Percentiles rank a stretch among this genome's conserved stretches.
Evolutionary conservation across 2,888 invertebrate species (phyloP).

Genomic region (Parapristionchus giblindavisi): DNA sequence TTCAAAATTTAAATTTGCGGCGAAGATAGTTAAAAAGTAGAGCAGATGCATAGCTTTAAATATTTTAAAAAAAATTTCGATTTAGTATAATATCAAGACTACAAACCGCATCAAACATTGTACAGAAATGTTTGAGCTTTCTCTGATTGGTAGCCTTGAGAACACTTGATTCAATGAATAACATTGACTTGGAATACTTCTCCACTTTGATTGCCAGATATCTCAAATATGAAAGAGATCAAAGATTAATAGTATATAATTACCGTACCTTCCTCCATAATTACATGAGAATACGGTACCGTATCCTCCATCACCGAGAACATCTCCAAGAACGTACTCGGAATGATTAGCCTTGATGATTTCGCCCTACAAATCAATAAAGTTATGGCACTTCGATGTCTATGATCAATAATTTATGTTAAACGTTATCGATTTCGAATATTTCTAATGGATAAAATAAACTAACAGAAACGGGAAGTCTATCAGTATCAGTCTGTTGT

Average conservation of each 20-base stretch:
- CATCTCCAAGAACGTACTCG: slow-evolving; percentile 33
- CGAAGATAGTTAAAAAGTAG: no score
- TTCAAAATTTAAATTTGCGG: no score
- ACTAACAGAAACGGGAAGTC: slow-evolving; percentile 26
- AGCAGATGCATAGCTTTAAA: no score
- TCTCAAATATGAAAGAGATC: not conserved
- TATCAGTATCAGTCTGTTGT: slow-evolving; percentile 35
- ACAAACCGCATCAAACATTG: slow-evolving; percentile 33
- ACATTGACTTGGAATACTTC: slow-evolving; percentile 38
- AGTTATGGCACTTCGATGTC: not conserved
- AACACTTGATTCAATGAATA: slow-evolving; percentile 28
- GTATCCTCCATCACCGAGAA: slow-evolving; percentile 35
- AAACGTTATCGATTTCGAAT: no score
- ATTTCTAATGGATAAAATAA: not conserved
- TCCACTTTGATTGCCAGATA: slow-evolving; percentile 37
- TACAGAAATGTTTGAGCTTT: slow-evolving; percentile 32
- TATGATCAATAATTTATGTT: no score
- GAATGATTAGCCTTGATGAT: slow-evolving; percentile 2
- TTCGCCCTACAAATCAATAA: slow-evolving; percentile 18
- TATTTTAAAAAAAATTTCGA: no score
- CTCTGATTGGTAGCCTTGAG: slow-evolving; percentile 28
- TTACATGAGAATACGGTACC: slow-evolving; percentile 34
- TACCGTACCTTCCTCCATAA: slow-evolving; percentile 14
- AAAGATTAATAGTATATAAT: no score
- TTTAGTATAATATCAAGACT: no score